phyloP scores from a whole-genome alignment of 2,888 invertebrate species.

The Xestoiulus laeticollis region DNA sequence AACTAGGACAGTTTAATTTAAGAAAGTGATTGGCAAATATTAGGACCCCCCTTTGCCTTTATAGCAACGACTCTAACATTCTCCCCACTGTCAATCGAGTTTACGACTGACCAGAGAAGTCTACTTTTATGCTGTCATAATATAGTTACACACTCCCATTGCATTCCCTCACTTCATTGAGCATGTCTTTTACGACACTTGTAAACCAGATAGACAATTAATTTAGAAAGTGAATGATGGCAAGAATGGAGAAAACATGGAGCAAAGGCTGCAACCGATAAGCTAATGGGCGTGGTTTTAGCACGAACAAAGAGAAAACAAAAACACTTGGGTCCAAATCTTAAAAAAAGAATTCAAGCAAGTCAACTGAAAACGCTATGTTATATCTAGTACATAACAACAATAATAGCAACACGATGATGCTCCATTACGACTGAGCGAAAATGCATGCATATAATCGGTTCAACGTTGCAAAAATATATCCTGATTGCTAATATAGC shows the following conservation, averaged over 20 bases:
- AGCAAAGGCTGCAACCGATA: not conserved
- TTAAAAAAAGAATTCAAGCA: not conserved
- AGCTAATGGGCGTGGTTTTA: not conserved
- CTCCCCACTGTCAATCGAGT: conserved; percentile 25
- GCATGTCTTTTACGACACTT: conserved; percentile 48
- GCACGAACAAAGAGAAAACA: not conserved
- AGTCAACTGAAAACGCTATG: not conserved
- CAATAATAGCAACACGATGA: not conserved
- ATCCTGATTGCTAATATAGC: not conserved
- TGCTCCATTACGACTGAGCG: not conserved
- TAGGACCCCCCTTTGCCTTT: conserved; percentile 22
- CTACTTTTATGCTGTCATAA: conserved; percentile 41
- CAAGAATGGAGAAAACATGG: conserved; percentile 39
- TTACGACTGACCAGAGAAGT: conserved; percentile 43
- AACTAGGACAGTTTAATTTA: conserved; percentile 36
- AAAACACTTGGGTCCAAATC: not conserved
- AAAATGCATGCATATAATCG: not conserved
- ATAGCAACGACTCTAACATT: not conserved
- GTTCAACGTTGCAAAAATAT: not conserved
- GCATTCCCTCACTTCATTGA: conserved; percentile 47
- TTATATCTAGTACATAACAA: not conserved
- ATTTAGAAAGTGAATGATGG: conserved; percentile 44
- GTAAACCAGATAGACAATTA: conserved; percentile 47
- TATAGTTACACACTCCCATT: conserved; percentile 45
- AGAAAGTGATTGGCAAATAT: conserved; percentile 41